Base-by-base conservation (phyloP, 2,888 invertebrate species). In the Lasioglossum lativentre region DNA sequence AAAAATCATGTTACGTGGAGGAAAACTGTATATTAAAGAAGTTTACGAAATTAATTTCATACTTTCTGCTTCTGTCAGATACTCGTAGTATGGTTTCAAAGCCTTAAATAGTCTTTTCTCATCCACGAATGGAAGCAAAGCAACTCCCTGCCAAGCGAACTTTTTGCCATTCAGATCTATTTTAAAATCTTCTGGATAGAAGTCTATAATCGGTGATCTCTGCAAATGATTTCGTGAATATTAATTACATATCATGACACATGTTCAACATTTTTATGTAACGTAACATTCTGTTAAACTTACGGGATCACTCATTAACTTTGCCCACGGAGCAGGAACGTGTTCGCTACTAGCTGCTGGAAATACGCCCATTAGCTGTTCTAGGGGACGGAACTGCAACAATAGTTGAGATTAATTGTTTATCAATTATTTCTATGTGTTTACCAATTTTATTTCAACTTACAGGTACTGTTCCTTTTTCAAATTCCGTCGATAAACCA, bases 101-200 rank as follows among this genome's bases (percentile, higher is more conserved):
- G 99, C 98, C 92, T 97, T 97, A 94, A 98, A 98, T 78, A 99
- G 96, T 84, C 99, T 95, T 82, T 96, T 96, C 95, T 99, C 99
- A 91, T 99, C 99, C 0, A 99, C 99, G 95, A 99, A 99, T 10
- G 99, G 99, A 86, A 99, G 95, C 66, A 99, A 95, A 0, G 99
- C 99, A 2, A 99, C 99, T 71, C 99, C 99, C 96, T 99, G 99
- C 99, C 99, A 99, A 75, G 99, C 99, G 96, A 98, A 99, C 95
- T 99, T 99, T 96, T 99, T 99, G 52, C 99, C 99, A 95, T 99
- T 99, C 89, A 99, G 96, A 95, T 99, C 99, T 86, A 99, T 99
- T 95, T 98, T 98, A 95, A 99, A 99, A 95, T 99, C 99, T 94
- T 97, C 97, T 0, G 99, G 99, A 96, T 99, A 99, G 96, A 99